Evolutionary conservation across 2,888 invertebrate species (phyloP).

Genomic region (Heliconius sara): DNA sequence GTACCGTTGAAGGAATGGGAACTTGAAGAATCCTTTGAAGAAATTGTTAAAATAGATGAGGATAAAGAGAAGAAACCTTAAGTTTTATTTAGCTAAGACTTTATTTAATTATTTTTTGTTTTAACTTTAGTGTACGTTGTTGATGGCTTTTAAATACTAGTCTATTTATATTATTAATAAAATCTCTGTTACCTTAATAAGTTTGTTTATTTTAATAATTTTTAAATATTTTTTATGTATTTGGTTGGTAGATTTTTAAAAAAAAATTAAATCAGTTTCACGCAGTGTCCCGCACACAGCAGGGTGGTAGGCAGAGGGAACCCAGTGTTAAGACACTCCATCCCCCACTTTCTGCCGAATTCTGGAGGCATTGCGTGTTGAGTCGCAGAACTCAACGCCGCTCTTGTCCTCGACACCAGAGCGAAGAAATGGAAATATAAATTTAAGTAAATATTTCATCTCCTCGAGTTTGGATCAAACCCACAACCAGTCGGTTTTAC

Average conservation of each 20-base stretch:
- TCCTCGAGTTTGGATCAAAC: too few species aligned
- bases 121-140: conserved; percentile 5
- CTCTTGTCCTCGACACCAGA: too few species aligned
- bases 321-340: too few species aligned
- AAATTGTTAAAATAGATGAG: conserved; percentile 54
- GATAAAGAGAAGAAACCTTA: conserved; percentile 43
- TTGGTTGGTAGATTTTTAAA: not conserved
- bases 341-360: too few species aligned
- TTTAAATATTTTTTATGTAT: not conserved
- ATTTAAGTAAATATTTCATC: too few species aligned
- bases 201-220: not conserved
- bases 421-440: too few species aligned
- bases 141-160: conserved; percentile 15
- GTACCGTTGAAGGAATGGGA: conserved; percentile 87
- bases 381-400: too few species aligned
- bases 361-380: too few species aligned
- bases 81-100: not conserved
- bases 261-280: too few species aligned
- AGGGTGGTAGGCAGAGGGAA: too few species aligned
- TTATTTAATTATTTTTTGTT: not conserved
- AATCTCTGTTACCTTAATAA: not conserved
- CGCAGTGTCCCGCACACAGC: too few species aligned
- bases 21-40: conserved; percentile 70
- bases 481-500: too few species aligned
- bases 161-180: conserved; percentile 15